These are phyloP conservation scores for Bombus waltoni DNA, from an alignment of 1,140 invertebrate species.

Conservation along the genomic window DNA sequence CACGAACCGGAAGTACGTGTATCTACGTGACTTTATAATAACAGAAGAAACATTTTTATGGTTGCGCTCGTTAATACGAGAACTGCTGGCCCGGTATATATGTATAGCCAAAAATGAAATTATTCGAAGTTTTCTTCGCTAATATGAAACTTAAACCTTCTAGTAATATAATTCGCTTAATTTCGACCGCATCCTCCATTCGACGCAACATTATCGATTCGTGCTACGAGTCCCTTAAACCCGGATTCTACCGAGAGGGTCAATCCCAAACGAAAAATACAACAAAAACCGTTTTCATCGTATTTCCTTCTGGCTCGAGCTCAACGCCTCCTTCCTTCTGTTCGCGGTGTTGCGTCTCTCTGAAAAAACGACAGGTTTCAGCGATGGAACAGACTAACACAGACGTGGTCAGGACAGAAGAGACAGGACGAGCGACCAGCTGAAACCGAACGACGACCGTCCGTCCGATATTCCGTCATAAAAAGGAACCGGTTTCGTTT, in stretches of 20 bases:
- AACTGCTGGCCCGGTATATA: neutral
- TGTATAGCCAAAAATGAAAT: neutral
- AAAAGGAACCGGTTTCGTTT: conserved; percentile 72
- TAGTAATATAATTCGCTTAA: neutral
- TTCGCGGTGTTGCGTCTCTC: conserved; percentile 19
- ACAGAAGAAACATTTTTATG: neutral
- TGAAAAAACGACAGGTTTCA: conserved; percentile 43
- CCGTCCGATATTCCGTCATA: conserved; percentile 64
- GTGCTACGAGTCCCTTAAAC: neutral
- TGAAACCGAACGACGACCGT: conserved; percentile 55
- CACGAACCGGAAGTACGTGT: neutral
- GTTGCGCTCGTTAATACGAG: neutral
- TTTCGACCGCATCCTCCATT: neutral
- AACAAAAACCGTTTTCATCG: conserved; percentile 11
- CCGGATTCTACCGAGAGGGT: neutral
- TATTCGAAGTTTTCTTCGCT: neutral
- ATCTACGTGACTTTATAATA: neutral
- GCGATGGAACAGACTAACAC: conserved; percentile 1
- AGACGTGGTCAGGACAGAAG: neutral
- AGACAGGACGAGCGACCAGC: conserved; percentile 40
- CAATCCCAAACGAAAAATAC: neutral
- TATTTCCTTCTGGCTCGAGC: conserved; percentile 13
- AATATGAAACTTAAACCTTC: no score
- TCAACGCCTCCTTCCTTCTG: conserved; percentile 10
- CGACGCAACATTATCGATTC: neutral